Evolutionary conservation across 2,888 invertebrate species (phyloP), one percentile per base, ranked within the genome.

Genomic region (Apodemia duryi): DNA sequence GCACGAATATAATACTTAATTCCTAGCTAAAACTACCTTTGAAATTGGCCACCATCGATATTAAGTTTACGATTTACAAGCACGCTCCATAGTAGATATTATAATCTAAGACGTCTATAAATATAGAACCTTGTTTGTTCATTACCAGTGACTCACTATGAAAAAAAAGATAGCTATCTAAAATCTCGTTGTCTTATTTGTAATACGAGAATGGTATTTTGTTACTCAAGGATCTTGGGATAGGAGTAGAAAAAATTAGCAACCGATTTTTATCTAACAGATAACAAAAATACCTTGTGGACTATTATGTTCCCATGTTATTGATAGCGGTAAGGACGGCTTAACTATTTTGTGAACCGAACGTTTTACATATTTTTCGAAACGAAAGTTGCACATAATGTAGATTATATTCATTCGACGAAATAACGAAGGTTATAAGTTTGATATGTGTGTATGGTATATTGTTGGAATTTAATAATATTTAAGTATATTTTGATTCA

Each of bases 151-250:
- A 74, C 69, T 73, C 72, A 73, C 67, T 69, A 63, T 65, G 65
- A 67, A 60, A 66, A 32, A 68, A 71, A 76, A 76, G 65, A 66
- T 68, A 72, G 68, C 74, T 79, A 82, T 81, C 80, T 77, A 68
- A 65, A 71, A 75, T 75, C 74, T 71, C 70, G 72, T 81, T 84
- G 81, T 82, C 81, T 78, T 70, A 74, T 79, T 75, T 81, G 85
- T 85, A 86, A 85, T 77, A 80, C 73, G 83, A 86, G 79, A 80
- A 74, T 73, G 75, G 73, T 73, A 76, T 75, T 78, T 77, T 77
- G 78, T 79, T 79, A 71, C 66, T 71, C 70, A 67, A 69, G 65
- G 62, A 68, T 69, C 65, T 69, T 66, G 72, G 69, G 70, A 70
- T 68, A 66, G 65, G 51, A 28, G 64, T 13, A 51, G 49, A 70